Evolutionary conservation across 2,888 invertebrate species (phyloP).

Genomic region (Alloplasta piceator): DNA sequence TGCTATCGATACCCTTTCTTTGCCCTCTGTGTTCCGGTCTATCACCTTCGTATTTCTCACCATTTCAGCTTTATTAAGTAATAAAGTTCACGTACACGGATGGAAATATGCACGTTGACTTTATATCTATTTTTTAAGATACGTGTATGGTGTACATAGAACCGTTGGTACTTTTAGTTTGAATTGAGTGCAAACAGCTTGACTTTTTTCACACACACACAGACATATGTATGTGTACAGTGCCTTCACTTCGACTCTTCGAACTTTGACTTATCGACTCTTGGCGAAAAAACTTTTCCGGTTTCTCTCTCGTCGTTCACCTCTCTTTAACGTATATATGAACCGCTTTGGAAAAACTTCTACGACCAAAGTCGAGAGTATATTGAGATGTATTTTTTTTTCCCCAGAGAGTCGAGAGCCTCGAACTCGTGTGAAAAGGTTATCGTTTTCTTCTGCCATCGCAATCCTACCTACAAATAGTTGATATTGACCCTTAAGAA

Average conservation of each 20-base stretch:
- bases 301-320: constrained; percentile 27
- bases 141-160: constrained; percentile 1
- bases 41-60: background rate
- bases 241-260: constrained; percentile 34
- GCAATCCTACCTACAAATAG: constrained; percentile 6
- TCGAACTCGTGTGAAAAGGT: constrained; percentile 50
- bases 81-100: constrained; percentile 11
- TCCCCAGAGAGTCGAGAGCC: background rate
- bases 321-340: background rate
- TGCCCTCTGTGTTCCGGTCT: background rate
- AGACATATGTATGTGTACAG: background rate
- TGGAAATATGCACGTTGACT: constrained; percentile 15
- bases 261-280: constrained; percentile 64
- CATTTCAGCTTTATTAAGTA: constrained; percentile 1
- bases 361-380: constrained; percentile 26
- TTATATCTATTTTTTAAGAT: constrained; percentile 1
- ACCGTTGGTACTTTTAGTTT: constrained; percentile 38
- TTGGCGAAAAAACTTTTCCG: constrained; percentile 53
- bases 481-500: constrained; percentile 31
- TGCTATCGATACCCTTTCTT: constrained; percentile 3
- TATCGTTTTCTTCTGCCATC: constrained; percentile 36
- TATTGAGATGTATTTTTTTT: constrained; percentile 37
- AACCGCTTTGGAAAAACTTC: constrained; percentile 36
- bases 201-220: constrained; percentile 42
- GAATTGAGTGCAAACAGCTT: constrained; percentile 56